A percentile compares a stretch with the other conserved stretches of the same genome.
These are phyloP conservation scores for Telenomus remus DNA, from an alignment of 1,140 invertebrate species.

Conservation along the genomic window DNA sequence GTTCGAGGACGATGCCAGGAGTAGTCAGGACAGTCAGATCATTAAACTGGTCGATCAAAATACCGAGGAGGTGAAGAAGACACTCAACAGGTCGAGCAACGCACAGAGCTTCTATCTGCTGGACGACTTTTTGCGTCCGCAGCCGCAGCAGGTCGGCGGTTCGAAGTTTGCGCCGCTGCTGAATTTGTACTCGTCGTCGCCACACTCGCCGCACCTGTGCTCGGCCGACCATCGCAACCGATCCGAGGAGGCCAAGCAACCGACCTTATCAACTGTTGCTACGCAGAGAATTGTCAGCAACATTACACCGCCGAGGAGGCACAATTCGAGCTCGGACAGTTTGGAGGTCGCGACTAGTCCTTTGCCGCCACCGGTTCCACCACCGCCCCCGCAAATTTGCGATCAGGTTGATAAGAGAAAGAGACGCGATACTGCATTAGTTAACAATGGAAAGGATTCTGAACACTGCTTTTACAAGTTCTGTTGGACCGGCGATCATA, in stretches of 20 bases:
- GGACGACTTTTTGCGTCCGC: conserved; percentile 75
- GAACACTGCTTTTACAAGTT: conserved; percentile 70
- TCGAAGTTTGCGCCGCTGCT: conserved; percentile 61
- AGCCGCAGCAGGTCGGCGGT: conserved; percentile 58
- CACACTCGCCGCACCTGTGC: conserved; percentile 52
- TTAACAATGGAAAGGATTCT: conserved; percentile 63
- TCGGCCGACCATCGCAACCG: conserved; percentile 53
- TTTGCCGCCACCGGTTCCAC: conserved; percentile 73
- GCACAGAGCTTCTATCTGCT: conserved; percentile 76
- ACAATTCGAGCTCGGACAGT: conserved; percentile 74
- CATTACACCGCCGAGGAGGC: conserved; percentile 72
- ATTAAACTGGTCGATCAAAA: conserved; percentile 41
- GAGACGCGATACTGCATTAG: conserved; percentile 28
- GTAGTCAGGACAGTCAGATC: conserved; percentile 31
- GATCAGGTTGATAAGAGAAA: conserved; percentile 16
- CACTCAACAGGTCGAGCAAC: conserved; percentile 63
- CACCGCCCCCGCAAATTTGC: conserved; percentile 68
- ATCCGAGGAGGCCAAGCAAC: conserved; percentile 57
- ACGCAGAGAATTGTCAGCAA: conserved; percentile 65
- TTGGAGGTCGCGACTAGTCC: conserved; percentile 73
- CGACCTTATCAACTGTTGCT: conserved; percentile 6
- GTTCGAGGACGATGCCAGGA: conserved; percentile 22
- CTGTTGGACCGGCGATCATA: conserved; percentile 71
- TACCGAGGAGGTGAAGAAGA: conserved; percentile 50
- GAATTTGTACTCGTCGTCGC: conserved; percentile 65